phyloP scores from a whole-genome alignment of 2,113 vertebrate species.

The Gadus chalcogrammus region DNA sequence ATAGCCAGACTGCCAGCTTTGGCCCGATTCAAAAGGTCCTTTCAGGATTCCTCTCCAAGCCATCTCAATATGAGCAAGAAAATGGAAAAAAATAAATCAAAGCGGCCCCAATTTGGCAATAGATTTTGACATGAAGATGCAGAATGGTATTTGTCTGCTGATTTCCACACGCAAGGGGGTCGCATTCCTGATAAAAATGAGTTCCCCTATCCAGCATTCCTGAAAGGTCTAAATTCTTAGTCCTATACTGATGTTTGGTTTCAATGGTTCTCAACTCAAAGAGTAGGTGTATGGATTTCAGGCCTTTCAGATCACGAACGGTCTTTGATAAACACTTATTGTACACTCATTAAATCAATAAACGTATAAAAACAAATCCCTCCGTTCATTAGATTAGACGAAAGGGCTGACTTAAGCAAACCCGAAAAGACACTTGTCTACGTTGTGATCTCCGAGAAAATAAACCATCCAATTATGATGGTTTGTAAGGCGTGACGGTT shows the following conservation, averaged over 20 bases:
- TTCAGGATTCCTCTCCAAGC: conserved; percentile 74
- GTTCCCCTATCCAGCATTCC: conserved; percentile 42
- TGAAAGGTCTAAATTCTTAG: conserved; percentile 13
- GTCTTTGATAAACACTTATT: no score
- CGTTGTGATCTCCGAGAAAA: conserved; percentile 11
- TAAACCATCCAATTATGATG: conserved; percentile 47
- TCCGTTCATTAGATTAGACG: no score
- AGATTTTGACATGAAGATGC: conserved; percentile 66
- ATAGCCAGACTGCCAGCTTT: conserved; percentile 66
- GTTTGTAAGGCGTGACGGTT: conserved; percentile 29
- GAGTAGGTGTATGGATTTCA: no score
- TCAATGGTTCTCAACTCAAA: no score
- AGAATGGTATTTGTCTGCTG: conserved; percentile 57
- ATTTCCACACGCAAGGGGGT: conserved; percentile 52
- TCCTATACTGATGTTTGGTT: conserved; percentile 13
- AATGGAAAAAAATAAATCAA: conserved; percentile 62
- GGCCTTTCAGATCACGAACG: no score
- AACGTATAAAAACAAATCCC: no score
- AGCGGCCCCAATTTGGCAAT: conserved; percentile 50
- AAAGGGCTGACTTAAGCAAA: no score
- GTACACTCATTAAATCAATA: no score
- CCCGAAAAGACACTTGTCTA: no score
- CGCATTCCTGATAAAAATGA: conserved; percentile 46
- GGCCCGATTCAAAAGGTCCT: conserved; percentile 76
- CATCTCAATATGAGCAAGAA: conserved; percentile 61